A percentile compares a stretch with the other conserved stretches of the same genome.
Evolutionary conservation across 2,797 vertebrate species (phyloP).

Genomic region (Lepus oiostolus): DNA sequence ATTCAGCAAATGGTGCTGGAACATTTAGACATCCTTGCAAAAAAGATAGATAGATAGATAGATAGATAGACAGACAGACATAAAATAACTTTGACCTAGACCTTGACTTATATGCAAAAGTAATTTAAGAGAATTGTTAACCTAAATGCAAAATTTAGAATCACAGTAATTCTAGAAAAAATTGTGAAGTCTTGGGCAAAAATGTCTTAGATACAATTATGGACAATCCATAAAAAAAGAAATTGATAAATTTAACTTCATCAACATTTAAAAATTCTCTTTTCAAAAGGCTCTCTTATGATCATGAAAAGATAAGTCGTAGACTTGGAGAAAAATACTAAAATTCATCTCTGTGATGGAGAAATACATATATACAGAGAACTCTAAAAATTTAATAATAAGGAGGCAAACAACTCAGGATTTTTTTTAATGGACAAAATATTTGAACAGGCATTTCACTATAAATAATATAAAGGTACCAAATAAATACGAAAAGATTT

Average conservation of each 20-base stretch:
- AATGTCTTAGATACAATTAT: not conserved
- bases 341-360: not conserved
- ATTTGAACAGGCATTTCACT: not conserved
- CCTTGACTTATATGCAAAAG: not conserved
- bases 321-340: not conserved
- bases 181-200: not conserved
- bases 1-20: not conserved
- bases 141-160: not conserved
- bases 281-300: not conserved
- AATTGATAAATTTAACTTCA: not conserved
- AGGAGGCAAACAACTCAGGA: not conserved
- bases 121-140: not conserved
- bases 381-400: too few relatives aligned
- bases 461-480: not conserved
- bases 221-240: not conserved
- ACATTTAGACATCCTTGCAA: not conserved
- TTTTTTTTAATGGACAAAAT: not conserved
- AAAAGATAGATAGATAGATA: not conserved
- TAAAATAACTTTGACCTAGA: not conserved
- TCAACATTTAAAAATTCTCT: constrained; percentile 3
- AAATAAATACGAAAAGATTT: constrained; percentile 29
- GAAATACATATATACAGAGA: not conserved
- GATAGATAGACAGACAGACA: too few relatives aligned
- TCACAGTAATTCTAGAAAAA: not conserved
- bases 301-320: not conserved